Percentiles rank a stretch among this genome's conserved stretches.
phyloP scores from a whole-genome alignment of 2,113 vertebrate genomes.

The Xyliphius kryptos region DNA sequence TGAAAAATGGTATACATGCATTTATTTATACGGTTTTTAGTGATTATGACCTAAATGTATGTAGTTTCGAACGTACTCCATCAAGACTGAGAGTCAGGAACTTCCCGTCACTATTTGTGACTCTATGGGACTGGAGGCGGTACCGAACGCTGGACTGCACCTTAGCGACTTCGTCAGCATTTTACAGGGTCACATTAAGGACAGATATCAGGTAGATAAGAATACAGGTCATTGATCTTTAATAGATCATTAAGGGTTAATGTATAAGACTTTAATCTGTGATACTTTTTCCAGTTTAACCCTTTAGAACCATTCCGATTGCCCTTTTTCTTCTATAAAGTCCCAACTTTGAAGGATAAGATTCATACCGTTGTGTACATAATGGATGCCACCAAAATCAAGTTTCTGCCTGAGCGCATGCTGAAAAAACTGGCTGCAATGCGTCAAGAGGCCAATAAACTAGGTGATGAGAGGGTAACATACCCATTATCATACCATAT shows the following conservation, averaged over 20 bases:
- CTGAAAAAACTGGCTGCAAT: constrained; percentile 55
- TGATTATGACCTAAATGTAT: too few species aligned
- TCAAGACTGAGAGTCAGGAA: constrained; percentile 39
- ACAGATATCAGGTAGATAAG: constrained; percentile 56
- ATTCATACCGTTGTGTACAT: constrained; percentile 56
- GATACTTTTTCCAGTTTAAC: constrained; percentile 30
- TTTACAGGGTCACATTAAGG: constrained; percentile 55
- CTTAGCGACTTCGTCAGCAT: constrained; percentile 53
- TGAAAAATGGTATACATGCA: too few species aligned
- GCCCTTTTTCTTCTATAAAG: constrained; percentile 7
- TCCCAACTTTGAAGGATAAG: constrained; percentile 34
- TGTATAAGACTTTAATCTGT: neutral
- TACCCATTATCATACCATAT: neutral
- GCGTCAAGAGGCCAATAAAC: constrained; percentile 50
- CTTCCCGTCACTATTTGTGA: constrained; percentile 59
- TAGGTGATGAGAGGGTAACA: constrained; percentile 44
- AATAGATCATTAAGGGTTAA: neutral
- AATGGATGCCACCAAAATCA: constrained; percentile 51
- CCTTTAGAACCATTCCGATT: constrained; percentile 19
- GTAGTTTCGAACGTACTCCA: constrained; percentile 55
- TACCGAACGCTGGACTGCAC: constrained; percentile 48
- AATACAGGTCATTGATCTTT: too few species aligned
- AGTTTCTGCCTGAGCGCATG: constrained; percentile 53
- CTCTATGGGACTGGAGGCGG: constrained; percentile 64
- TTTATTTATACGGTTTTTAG: too few species aligned